phyloP scores from a whole-genome alignment of 2,888 invertebrate species.

The Lutraria lutraria region DNA sequence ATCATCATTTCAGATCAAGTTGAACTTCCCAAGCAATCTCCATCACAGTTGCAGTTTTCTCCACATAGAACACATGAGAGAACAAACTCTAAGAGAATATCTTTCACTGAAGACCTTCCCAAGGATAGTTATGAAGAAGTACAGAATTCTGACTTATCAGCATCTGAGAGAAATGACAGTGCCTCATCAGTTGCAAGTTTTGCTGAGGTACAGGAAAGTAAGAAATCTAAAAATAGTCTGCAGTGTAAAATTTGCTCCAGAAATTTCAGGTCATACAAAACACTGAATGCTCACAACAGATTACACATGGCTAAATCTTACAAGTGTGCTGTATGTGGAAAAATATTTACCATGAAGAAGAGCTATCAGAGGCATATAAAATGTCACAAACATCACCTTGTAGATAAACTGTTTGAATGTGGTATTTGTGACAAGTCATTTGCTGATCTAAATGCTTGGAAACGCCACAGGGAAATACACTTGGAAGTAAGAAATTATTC shows the following conservation, averaged over 20 bases:
- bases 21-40: background rate
- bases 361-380: constrained; percentile 64
- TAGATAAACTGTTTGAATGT: constrained; percentile 68
- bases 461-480: constrained; percentile 67
- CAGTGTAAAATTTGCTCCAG: constrained; percentile 65
- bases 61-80: constrained; percentile 51
- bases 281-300: constrained; percentile 57
- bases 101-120: constrained; percentile 47
- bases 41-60: constrained; percentile 37
- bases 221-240: constrained; percentile 45
- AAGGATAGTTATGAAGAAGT: constrained; percentile 49
- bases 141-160: constrained; percentile 60
- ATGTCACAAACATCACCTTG: constrained; percentile 59
- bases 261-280: constrained; percentile 63
- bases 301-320: constrained; percentile 69
- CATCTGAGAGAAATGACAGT: constrained; percentile 60
- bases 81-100: constrained; percentile 52
- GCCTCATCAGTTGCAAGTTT: constrained; percentile 64
- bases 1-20: constrained; percentile 11
- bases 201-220: constrained; percentile 49
- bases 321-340: constrained; percentile 68
- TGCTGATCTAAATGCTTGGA: constrained; percentile 61
- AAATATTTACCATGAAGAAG: constrained; percentile 68
- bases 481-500: constrained; percentile 62
- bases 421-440: constrained; percentile 66